Conservation (phyloP, 2,113 vertebrate genomes). For the Phaethornis superciliosus region DNA sequence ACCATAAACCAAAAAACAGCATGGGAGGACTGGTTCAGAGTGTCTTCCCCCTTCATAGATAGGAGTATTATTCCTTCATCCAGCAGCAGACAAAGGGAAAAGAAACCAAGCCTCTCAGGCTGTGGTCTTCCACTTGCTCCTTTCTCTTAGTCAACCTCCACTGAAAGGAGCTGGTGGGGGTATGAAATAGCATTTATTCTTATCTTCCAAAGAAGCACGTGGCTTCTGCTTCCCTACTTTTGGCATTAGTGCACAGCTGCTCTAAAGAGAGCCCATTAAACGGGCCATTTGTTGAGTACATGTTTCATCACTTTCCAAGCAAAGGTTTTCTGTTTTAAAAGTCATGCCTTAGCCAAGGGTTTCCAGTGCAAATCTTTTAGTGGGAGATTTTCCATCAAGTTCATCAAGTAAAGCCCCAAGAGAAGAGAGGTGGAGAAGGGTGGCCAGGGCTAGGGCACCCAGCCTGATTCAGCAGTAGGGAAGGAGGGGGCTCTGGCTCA, state of each 20-base stretch:
- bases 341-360: constrained; percentile 5
- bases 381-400: constrained; percentile 47
- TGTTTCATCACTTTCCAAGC: constrained; percentile 52
- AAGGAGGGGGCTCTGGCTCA: background rate
- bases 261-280: constrained; percentile 47
- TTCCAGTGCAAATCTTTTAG: constrained; percentile 40
- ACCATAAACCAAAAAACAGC: background rate
- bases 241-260: constrained; percentile 50
- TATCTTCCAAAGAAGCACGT: constrained; percentile 19
- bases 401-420: background rate
- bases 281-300: background rate
- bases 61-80: background rate
- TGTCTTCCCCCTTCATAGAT: background rate
- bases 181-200: constrained; percentile 44
- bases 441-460: background rate
- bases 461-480: background rate
- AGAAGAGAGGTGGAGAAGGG: background rate
- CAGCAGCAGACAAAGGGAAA: background rate
- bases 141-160: background rate
- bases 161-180: background rate
- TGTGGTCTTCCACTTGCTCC: background rate
- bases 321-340: constrained; percentile 59
- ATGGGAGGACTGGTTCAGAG: background rate
- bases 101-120: background rate
- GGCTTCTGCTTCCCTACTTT: background rate